Conservation (phyloP, 2,113 vertebrate species). For the Hepsetus odoe region DNA sequence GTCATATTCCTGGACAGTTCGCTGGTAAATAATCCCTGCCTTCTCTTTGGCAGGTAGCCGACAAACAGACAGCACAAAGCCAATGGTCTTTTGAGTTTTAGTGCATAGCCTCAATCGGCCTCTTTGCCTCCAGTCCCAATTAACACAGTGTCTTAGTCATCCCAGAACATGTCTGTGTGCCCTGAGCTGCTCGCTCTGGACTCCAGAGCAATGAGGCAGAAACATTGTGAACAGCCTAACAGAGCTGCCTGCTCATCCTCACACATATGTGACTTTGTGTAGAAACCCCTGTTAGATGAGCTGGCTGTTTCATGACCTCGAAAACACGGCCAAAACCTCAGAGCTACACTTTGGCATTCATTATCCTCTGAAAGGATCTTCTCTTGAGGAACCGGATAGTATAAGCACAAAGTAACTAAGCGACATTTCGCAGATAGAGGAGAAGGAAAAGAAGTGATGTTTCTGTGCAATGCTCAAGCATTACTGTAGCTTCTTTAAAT, state of each 20-base stretch:
- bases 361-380: neutral
- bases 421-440: neutral
- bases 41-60: slow-evolving; percentile 13
- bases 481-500: neutral
- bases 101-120: slow-evolving; percentile 15
- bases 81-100: slow-evolving; percentile 15
- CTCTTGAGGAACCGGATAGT: neutral
- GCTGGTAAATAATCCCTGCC: slow-evolving; percentile 12
- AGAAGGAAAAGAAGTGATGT: neutral
- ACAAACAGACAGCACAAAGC: slow-evolving; percentile 7
- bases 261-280: slow-evolving; percentile 10
- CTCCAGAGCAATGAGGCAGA: slow-evolving; percentile 37
- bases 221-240: slow-evolving; percentile 3
- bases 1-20: slow-evolving; percentile 21
- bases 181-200: neutral
- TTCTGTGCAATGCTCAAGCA: neutral
- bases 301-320: neutral
- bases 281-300: neutral
- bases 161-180: slow-evolving; percentile 16
- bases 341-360: neutral
- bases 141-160: slow-evolving; percentile 14
- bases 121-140: slow-evolving; percentile 21
- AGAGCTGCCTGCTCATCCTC: neutral
- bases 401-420: neutral
- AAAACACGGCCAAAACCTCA: neutral